Evolutionary conservation across 2,888 invertebrate species (phyloP), one percentile per base, ranked within the genome.

Genomic region (Ophion obscuratus): DNA sequence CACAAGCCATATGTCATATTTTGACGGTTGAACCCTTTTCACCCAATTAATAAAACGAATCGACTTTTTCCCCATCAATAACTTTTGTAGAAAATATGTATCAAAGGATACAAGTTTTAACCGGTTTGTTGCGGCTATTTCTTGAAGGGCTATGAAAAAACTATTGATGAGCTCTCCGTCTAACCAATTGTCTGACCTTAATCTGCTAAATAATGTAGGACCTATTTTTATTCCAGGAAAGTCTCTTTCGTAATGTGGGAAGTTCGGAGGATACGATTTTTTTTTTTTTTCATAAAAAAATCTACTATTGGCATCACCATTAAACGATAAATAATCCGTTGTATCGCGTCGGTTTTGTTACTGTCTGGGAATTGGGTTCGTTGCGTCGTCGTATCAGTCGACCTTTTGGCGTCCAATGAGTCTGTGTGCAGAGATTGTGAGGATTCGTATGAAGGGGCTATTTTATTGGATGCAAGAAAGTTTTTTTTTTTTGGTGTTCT

Each of bases 91-190:
- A 31, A 73, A 80, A 24, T 80, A 73, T 1, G 73, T 47, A n/a
- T 74, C 73, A 11, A 80, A 80, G 5, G 36, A n/a, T 10, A 66
- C n/a, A 1, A 74, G 20, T 14, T 57, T 47, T 0, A 80, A 10
- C 14, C 61, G 31, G n/a, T 67, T 66, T 20, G 44, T 14, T n/a
- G 9, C 11, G 1, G 79, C 74, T n/a, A n/a, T n/a, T n/a, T n/a
- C n/a, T n/a, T 57, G 47, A 4, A 79, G 62, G 7, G 59, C 68
- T 27, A 73, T 44, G 9, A 80, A 80, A 24, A 80, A 80, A 31
- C 80, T 40, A 10, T 80, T 73, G 1, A 80, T 66, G 2, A 80
- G 40, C 47, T 80, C 73, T 5, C 73, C 73, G 20, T 67, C 73
- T 17, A 73, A 10, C 66, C 73, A 80, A 53, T 76, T 17, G 9